Percentiles rank a stretch among this genome's conserved stretches.
Conservation (phyloP, 2,888 invertebrate species). For the Pollenia labialis region DNA sequence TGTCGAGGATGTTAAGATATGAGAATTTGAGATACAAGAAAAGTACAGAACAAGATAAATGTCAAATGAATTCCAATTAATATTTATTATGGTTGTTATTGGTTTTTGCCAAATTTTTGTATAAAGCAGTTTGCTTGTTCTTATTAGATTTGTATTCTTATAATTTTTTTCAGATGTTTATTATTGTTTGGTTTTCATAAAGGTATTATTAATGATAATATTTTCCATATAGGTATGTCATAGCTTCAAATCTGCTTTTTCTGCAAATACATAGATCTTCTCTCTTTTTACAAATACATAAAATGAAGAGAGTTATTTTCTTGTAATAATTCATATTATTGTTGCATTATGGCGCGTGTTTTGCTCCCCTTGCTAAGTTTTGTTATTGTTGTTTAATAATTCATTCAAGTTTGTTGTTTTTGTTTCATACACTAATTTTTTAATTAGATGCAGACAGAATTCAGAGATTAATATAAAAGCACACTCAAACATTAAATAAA, state of each 20-base stretch:
- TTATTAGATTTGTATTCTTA: background rate
- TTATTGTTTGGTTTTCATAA: conserved; percentile 6
- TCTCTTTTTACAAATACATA: conserved; percentile 27
- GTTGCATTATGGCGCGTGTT: conserved; percentile 73
- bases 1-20: conserved; percentile 53
- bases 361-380: conserved; percentile 64
- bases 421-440: conserved; percentile 2
- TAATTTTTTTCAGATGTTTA: conserved; percentile 5
- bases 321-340: conserved; percentile 30
- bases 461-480: conserved; percentile 21
- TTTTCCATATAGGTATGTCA: background rate
- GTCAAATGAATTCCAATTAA: conserved; percentile 73
- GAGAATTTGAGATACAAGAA: conserved; percentile 47
- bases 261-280: background rate
- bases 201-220: background rate
- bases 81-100: conserved; percentile 57
- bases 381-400: conserved; percentile 54
- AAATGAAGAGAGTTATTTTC: conserved; percentile 40
- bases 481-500: conserved; percentile 19
- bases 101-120: conserved; percentile 17
- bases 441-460: conserved; percentile 25
- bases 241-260: background rate
- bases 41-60: conserved; percentile 49
- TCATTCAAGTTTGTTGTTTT: conserved; percentile 16
- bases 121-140: too few relatives aligned